Conservation (phyloP, 2,888 invertebrate species). For the Tyria jacobaeae region DNA sequence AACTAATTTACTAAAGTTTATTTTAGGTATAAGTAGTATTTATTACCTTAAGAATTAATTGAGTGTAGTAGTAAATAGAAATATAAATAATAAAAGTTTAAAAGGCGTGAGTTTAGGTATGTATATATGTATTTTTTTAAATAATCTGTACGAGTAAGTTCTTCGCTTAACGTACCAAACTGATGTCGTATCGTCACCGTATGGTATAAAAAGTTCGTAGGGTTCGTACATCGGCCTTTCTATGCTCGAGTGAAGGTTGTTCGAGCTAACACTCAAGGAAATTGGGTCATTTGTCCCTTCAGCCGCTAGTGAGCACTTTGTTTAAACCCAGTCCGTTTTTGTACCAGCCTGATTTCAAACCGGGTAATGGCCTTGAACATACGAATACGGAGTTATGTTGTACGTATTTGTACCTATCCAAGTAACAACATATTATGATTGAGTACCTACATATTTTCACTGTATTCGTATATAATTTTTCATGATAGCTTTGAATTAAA, state of each 20-base stretch:
- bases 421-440: neutral
- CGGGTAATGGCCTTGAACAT: constrained; percentile 44
- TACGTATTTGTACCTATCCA: neutral
- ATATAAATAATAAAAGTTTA: no score
- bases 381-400: constrained; percentile 1
- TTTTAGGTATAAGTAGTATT: no score
- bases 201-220: constrained; percentile 23
- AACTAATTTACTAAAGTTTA: no score
- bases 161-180: neutral
- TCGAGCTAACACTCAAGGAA: constrained; percentile 73
- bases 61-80: no score
- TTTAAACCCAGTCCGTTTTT: constrained; percentile 57
- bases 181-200: constrained; percentile 22
- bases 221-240: constrained; percentile 54
- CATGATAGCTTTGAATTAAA: neutral
- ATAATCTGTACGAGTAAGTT: no score
- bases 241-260: constrained; percentile 74
- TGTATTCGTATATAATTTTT: neutral
- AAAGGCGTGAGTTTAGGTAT: no score
- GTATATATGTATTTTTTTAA: no score
- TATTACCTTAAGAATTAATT: no score
- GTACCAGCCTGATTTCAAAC: constrained; percentile 45
- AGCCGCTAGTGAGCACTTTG: constrained; percentile 59
- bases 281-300: constrained; percentile 84
- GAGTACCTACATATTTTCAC: neutral